A percentile compares a stretch with the other conserved stretches of the same genome.
Evolutionary conservation across 2,113 vertebrate species (phyloP).

Genomic region (Vidua macroura): DNA sequence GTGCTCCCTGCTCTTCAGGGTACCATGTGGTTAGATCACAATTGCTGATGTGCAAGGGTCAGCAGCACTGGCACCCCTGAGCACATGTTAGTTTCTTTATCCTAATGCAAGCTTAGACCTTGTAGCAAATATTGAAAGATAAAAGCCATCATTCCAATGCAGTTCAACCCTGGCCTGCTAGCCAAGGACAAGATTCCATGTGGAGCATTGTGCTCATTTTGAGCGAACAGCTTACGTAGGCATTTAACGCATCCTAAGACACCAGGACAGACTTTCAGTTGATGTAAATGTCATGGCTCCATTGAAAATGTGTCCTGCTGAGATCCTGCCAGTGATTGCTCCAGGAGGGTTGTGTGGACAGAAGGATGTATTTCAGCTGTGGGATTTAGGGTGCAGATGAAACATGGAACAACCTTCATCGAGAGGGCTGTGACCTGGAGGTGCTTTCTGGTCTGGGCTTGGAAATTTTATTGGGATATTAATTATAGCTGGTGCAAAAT

Average conservation of each 20-base stretch:
- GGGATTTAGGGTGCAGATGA: neutral
- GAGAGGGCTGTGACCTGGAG: conserved; percentile 12
- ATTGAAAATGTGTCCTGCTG: neutral
- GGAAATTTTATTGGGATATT: conserved; percentile 25
- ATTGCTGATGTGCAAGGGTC: neutral
- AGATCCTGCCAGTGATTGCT: neutral
- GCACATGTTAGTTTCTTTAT: neutral
- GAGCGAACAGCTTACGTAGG: neutral
- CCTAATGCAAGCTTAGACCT: neutral
- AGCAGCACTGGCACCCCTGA: neutral
- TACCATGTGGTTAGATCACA: neutral
- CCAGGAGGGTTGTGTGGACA: neutral
- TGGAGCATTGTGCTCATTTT: neutral
- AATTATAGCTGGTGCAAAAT: conserved; percentile 24
- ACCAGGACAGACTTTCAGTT: neutral
- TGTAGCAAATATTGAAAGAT: neutral
- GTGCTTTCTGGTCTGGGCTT: conserved; percentile 23
- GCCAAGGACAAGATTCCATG: neutral
- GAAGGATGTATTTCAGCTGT: neutral
- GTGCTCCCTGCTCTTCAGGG: neutral
- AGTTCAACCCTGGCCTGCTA: neutral
- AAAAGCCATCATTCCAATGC: neutral
- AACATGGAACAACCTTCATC: neutral
- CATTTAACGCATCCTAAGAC: neutral
- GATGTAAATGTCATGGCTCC: neutral